A percentile compares a stretch with the other conserved stretches of the same genome.
Evolutionary conservation across 2,113 vertebrate species (phyloP).

Genomic region (Actinemys pallida): DNA sequence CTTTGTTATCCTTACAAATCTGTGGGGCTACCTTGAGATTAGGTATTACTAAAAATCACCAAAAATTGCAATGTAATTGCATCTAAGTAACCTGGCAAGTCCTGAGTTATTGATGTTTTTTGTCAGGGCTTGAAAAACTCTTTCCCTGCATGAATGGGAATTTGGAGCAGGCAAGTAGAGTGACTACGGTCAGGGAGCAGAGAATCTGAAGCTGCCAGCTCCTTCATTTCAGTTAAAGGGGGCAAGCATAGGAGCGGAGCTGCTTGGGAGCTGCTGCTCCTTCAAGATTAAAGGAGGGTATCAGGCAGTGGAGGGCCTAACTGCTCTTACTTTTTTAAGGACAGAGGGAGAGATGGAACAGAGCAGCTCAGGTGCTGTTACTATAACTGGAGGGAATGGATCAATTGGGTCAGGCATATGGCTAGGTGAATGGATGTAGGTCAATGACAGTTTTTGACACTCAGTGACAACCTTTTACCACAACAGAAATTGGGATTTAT

Average conservation of each 20-base stretch:
- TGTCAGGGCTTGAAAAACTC: background rate
- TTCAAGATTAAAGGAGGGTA: background rate
- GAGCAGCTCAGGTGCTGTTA: background rate
- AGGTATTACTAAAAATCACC: constrained; percentile 4
- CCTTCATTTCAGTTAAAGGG: background rate
- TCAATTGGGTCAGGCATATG: background rate
- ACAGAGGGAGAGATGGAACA: background rate
- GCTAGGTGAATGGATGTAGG: background rate
- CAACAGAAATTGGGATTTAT: background rate
- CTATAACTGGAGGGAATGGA: background rate
- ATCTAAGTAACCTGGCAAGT: constrained; percentile 10
- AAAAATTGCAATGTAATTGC: background rate
- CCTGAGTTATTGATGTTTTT: constrained; percentile 48
- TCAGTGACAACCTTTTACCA: background rate
- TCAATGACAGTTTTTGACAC: background rate
- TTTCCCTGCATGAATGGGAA: background rate
- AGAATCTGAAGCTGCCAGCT: background rate
- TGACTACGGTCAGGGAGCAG: background rate
- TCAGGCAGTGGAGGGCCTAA: background rate
- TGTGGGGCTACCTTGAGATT: background rate
- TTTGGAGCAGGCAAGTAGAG: background rate
- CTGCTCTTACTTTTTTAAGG: background rate
- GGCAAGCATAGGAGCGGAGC: background rate
- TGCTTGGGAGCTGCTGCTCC: fast-evolving
- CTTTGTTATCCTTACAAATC: background rate